Evolutionary conservation across 1,140 invertebrate species (phyloP).

Genomic region (Euglossa dilemma): DNA sequence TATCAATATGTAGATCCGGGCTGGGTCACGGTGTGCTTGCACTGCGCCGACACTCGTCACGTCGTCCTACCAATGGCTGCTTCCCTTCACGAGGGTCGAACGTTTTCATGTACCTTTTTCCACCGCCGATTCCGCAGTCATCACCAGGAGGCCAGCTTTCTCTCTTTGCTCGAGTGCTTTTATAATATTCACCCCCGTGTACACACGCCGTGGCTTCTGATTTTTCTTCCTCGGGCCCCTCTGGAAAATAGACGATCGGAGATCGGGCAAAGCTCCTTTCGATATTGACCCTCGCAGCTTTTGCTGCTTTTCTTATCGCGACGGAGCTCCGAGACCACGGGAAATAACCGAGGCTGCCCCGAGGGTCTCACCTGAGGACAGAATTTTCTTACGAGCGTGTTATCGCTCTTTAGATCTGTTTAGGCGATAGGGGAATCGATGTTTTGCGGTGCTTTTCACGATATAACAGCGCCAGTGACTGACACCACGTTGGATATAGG

Average conservation of each 20-base stretch:
- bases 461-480: too few species aligned
- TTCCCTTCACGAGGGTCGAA: conserved; percentile 48
- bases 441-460: too few species aligned
- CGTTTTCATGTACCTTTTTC: conserved; percentile 51
- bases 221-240: conserved; percentile 30
- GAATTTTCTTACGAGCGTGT: background rate
- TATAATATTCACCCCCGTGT: conserved; percentile 77
- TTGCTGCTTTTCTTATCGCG: conserved; percentile 27
- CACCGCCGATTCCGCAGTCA: conserved; percentile 26
- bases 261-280: conserved; percentile 19
- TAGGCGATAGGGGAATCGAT: background rate
- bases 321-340: background rate
- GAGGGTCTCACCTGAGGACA: background rate
- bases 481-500: too few species aligned
- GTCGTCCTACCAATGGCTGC: conserved; percentile 45
- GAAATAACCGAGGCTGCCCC: background rate
- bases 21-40: conserved; percentile 23
- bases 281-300: conserved; percentile 28
- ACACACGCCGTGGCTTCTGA: conserved; percentile 51
- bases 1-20: conserved; percentile 76
- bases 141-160: conserved; percentile 15
- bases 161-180: conserved; percentile 69
- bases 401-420: background rate
- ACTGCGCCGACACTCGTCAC: conserved; percentile 46
- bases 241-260: conserved; percentile 37